Conservation (phyloP, 2,888 invertebrate species). For the Seira musarum region DNA sequence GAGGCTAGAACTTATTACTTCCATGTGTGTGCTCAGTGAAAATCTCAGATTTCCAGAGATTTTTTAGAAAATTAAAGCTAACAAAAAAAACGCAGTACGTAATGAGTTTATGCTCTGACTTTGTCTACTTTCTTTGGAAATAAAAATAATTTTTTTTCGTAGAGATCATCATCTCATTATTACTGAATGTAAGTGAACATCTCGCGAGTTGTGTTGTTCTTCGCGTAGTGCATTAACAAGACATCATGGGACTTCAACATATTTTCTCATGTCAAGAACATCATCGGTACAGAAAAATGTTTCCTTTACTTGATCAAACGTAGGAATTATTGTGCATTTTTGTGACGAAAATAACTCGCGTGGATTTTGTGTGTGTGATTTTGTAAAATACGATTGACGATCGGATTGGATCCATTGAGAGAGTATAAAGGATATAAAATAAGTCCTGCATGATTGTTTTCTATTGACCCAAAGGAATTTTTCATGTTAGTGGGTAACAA, state of each 20-base stretch:
- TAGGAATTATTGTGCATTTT: too few relatives aligned
- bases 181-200: neutral
- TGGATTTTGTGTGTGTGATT: neutral
- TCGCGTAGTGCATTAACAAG: too few relatives aligned
- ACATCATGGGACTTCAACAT: neutral
- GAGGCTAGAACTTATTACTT: slow-evolving; percentile 44
- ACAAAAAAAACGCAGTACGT: neutral
- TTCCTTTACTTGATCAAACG: too few relatives aligned
- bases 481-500: slow-evolving; percentile 52
- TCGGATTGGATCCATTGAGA: neutral
- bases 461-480: slow-evolving; percentile 37
- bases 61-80: neutral
- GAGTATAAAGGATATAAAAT: neutral
- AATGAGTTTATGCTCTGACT: too few relatives aligned
- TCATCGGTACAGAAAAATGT: neutral
- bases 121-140: too few relatives aligned
- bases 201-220: too few relatives aligned
- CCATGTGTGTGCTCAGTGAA: slow-evolving; percentile 39
- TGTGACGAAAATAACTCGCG: too few relatives aligned
- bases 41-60: slow-evolving; percentile 30
- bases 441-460: neutral
- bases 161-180: too few relatives aligned
- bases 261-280: neutral
- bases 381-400: neutral
- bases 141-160: neutral